Percentiles rank a stretch among this genome's conserved stretches.
These are phyloP conservation scores for Synergus laeviventris DNA, from an alignment of 2,888 invertebrate species.

Conservation along the genomic window DNA sequence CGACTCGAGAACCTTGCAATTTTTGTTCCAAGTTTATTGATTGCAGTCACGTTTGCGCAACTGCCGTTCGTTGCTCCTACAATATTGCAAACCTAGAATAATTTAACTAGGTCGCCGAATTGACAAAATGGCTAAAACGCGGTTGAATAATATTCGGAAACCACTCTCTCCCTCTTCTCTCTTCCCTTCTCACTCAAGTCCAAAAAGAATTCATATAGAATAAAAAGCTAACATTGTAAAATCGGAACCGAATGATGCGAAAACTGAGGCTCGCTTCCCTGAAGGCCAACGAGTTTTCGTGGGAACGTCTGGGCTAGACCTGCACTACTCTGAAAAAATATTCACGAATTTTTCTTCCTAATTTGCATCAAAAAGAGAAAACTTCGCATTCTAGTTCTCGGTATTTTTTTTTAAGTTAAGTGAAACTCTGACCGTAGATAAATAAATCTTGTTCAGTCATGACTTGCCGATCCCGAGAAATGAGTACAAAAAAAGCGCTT, in stretches of 20 bases:
- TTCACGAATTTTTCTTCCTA: neutral
- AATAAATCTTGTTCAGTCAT: neutral
- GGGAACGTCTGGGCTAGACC: slow-evolving; percentile 54
- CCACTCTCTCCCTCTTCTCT: slow-evolving; percentile 17
- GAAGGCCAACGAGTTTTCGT: slow-evolving; percentile 65
- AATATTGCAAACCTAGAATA: neutral
- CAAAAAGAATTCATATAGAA: neutral
- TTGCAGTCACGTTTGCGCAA: neutral
- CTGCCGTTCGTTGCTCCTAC: neutral
- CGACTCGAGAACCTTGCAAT: neutral
- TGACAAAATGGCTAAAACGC: neutral
- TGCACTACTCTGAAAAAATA: neutral
- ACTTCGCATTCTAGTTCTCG: neutral
- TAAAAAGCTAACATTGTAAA: neutral
- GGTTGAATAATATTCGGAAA: slow-evolving; percentile 9
- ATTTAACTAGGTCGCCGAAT: neutral
- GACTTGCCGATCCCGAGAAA: neutral
- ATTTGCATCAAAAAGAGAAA: neutral
- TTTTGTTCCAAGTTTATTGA: slow-evolving; percentile 1
- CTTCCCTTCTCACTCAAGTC: slow-evolving; percentile 22
- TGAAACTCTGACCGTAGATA: neutral
- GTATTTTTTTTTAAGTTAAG: neutral
- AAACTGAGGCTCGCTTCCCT: slow-evolving; percentile 44
- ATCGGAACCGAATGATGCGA: neutral
- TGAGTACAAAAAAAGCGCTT: neutral